Base-by-base conservation (phyloP, 2,797 vertebrate genomes). In the Danionella dracula region DNA sequence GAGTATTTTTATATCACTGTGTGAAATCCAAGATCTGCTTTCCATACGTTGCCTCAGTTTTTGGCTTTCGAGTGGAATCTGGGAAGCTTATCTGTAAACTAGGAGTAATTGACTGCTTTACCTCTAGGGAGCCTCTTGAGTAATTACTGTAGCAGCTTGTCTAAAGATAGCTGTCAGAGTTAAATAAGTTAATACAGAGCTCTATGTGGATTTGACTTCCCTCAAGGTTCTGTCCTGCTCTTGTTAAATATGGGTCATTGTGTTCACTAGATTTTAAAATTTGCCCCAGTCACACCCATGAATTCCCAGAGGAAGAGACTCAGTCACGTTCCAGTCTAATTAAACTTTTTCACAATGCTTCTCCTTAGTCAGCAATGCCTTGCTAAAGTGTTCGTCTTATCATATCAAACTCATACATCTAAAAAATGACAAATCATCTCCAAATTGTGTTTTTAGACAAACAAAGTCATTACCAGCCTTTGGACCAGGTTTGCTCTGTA, bases 51-150 rank as follows among this genome's bases (percentile, higher is more conserved):
- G 74, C 61, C 74, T 82, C 69, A 74, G 73, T 80, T 44, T 50
- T 38, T 83, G 81, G 78, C 79, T 82, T 80, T 79, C 72, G 76
- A 78, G 80, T 76, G 76, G 80, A 82, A 85, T 85, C 80, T 81
- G 23, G 41, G 78, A 53, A 41, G 64, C 60, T 61, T 70, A 65
- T 66, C 73, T 70, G 73, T n/a, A 59, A 68, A 48, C 81, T 68
- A 75, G 71, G 76, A 80, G 77, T 72, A 72, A 56, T 9, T 1
- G 42, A 66, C 63, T 66, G 31, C 63, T 56, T 66, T 37, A 66
- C 55, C 8, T 23, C 9, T 16, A 41, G 29, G 17, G n/a, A 32
- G 16, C 16, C 1, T 3, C 11, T 54, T 46, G 13, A 55, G 63
- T 48, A 13, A 56, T 66, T 66, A 27, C 23, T 27, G 23, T 27